phyloP scores from a whole-genome alignment of 2,888 invertebrate species.

The Pogonocherus hispidulus region DNA sequence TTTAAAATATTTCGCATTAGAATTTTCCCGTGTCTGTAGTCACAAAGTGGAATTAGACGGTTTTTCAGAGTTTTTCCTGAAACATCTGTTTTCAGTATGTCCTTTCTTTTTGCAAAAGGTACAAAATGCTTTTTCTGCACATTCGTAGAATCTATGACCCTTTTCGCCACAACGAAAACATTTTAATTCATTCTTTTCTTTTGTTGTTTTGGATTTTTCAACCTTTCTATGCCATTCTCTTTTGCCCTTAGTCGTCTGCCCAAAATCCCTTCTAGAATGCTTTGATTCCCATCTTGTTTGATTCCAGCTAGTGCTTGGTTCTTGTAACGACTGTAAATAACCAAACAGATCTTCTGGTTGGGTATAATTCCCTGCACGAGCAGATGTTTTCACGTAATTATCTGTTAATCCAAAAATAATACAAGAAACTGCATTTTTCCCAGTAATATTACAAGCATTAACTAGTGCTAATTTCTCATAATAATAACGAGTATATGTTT shows the following conservation, averaged over 20 bases:
- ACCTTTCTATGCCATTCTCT: too few species aligned
- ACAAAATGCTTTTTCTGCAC: neutral
- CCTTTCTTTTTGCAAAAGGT: neutral
- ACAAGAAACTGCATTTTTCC: slow-evolving; percentile 61
- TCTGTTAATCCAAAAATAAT: slow-evolving; percentile 16
- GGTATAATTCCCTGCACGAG: slow-evolving; percentile 6
- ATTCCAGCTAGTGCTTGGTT: neutral
- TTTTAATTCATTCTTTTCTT: neutral
- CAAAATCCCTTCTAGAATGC: too few species aligned
- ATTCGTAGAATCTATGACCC: neutral
- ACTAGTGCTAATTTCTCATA: too few species aligned
- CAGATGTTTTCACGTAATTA: slow-evolving; percentile 13
- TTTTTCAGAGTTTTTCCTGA: neutral
- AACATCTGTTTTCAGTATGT: neutral
- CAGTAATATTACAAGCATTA: too few species aligned
- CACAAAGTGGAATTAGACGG: neutral
- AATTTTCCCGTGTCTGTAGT: neutral
- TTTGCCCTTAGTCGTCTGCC: too few species aligned
- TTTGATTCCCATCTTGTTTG: too few species aligned
- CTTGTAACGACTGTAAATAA: neutral
- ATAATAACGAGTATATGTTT: too few species aligned
- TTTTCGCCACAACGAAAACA: neutral
- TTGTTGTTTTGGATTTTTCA: too few species aligned
- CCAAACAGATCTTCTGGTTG: slow-evolving; percentile 4
- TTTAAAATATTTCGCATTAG: neutral